These are phyloP conservation scores for Callyntrura sp. DNA, from an alignment of 2,888 invertebrate species.

Conservation along the genomic window DNA sequence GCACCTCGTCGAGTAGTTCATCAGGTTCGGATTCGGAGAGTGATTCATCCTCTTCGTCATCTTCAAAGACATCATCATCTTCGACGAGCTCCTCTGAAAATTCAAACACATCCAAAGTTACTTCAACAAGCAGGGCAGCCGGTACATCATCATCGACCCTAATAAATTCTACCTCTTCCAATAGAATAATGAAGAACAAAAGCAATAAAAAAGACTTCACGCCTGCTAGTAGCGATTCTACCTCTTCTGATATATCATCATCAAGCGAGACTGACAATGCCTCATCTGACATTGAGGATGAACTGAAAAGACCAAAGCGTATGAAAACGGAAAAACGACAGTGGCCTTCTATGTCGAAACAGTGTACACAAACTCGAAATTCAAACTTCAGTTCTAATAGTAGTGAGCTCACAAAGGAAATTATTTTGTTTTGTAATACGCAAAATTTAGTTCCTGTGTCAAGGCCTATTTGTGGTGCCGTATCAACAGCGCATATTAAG, in stretches of 20 bases:
- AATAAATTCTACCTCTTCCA: constrained; percentile 4
- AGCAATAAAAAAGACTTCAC: not conserved
- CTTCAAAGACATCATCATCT: too few relatives aligned
- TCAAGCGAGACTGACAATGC: constrained; percentile 24
- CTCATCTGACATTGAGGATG: constrained; percentile 42
- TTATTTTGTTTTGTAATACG: not conserved
- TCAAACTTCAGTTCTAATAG: too few relatives aligned
- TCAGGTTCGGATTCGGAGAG: constrained; percentile 2
- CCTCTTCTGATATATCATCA: constrained; percentile 18
- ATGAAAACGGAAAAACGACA: constrained; percentile 12
- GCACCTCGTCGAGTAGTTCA: too few relatives aligned
- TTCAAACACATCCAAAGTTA: not conserved
- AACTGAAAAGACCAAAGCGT: constrained; percentile 37
- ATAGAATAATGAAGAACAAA: too few relatives aligned
- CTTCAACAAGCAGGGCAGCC: not conserved
- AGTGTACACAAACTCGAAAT: too few relatives aligned
- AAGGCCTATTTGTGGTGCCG: too few relatives aligned
- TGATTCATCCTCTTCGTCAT: constrained; percentile 17
- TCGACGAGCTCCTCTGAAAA: not conserved
- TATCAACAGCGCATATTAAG: not conserved
- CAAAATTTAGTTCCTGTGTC: not conserved
- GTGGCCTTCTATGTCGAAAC: too few relatives aligned
- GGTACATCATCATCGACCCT: not conserved
- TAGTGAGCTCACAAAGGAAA: constrained; percentile 19
- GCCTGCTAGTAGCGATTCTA: not conserved